Evolutionary conservation across 2,888 invertebrate species (phyloP), one percentile per base, ranked within the genome.

Genomic region (Osmoderma eremita): DNA sequence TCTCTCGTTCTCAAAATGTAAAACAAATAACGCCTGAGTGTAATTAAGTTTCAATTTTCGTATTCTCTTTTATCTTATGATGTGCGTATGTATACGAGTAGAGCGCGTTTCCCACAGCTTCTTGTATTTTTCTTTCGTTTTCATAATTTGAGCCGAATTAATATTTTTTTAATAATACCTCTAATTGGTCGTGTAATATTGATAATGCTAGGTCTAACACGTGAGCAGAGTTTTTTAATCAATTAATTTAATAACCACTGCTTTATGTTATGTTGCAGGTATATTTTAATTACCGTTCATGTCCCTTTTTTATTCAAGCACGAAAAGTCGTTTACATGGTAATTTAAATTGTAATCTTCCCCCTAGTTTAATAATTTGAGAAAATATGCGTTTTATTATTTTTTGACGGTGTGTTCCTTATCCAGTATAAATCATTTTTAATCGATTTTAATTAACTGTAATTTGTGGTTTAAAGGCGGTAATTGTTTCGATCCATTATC

Each of bases 121-220:
- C 20, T 48, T 48, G 10, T 13, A 5, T 42, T 20, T 15, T 42
- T 41, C 13, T 17, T 30, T 61, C 45, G 36, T 45, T 45, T 30
- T 61, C 30, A 30, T 48, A 61, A 45, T 61, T 45, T 45, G 45
- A 36, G 12, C 15, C 48, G 45, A 45, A 61, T 61, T 61, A 61
- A 45, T 17, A 45, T 24, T 45, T 58, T 58, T 61, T 30, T 30
- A 3, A 30, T 30, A 61, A 61, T 61, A 6, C 45, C n/a, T 61
- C 30, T 61, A 61, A 61, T 30, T 61, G 48, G 20, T 61, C 58
- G 58, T 61, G 58, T 61, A 61, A 61, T 61, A 61, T 61, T 36
- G 58, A 30, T 61, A 45, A 61, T 61, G 30, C n/a, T 12, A 61
- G 58, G 45, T 3, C 17, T 48, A 61, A 10, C 15, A 20, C 22